Evolutionary conservation across 2,888 invertebrate genomes (phyloP).

Genomic region (Cyclophora albipunctata): DNA sequence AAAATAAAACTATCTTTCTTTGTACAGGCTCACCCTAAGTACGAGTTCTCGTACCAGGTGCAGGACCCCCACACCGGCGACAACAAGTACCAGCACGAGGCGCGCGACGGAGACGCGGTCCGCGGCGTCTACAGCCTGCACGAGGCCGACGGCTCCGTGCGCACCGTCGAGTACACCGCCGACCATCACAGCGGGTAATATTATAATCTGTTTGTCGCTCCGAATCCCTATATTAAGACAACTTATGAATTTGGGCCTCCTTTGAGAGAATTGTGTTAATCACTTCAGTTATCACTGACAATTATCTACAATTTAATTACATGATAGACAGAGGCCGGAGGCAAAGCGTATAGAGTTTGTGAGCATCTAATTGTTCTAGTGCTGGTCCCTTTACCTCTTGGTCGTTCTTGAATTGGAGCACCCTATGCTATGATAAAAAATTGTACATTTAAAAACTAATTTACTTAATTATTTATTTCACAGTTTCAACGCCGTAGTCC

Average conservation of each 20-base stretch:
- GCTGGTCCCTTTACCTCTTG: too few species aligned
- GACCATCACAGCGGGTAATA: conserved; percentile 66
- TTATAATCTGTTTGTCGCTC: background rate
- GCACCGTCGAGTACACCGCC: conserved; percentile 72
- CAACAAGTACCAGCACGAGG: conserved; percentile 71
- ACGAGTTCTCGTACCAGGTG: conserved; percentile 70
- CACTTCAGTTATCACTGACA: too few species aligned
- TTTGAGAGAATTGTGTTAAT: too few species aligned
- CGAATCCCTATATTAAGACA: too few species aligned
- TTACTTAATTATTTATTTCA: conserved; percentile 7
- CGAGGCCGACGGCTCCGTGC: conserved; percentile 73
- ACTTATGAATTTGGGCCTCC: too few species aligned
- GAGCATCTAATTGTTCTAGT: too few species aligned
- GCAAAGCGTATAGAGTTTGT: too few species aligned
- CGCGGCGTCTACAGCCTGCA: conserved; percentile 76
- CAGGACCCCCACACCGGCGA: conserved; percentile 74
- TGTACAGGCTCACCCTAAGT: conserved; percentile 62
- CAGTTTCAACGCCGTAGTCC: conserved; percentile 71
- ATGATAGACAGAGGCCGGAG: too few species aligned
- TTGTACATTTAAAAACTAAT: too few species aligned
- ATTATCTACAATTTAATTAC: too few species aligned
- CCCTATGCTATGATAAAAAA: too few species aligned
- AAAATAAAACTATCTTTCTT: background rate
- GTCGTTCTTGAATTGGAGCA: too few species aligned
- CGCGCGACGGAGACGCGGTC: conserved; percentile 67